A percentile compares a stretch with the other conserved stretches of the same genome.
Evolutionary conservation across 2,113 vertebrate species (phyloP).

Genomic region (Psettodes erumei): DNA sequence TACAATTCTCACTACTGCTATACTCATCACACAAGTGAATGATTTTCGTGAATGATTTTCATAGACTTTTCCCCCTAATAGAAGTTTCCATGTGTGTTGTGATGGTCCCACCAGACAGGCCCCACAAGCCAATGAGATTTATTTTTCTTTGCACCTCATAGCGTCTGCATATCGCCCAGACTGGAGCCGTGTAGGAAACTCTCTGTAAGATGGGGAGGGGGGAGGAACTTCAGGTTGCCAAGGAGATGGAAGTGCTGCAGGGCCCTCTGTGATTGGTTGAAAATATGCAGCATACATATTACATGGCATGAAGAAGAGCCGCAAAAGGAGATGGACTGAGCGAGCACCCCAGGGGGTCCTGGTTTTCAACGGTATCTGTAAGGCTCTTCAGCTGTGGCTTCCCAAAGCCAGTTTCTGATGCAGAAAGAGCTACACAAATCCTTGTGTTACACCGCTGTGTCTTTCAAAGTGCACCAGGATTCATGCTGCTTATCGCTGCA

Average conservation of each 20-base stretch:
- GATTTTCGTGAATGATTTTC: background rate
- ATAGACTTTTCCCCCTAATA: background rate
- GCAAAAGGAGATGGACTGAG: constrained; percentile 35
- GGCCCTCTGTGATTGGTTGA: constrained; percentile 44
- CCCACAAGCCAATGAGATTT: constrained; percentile 16
- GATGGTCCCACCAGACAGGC: constrained; percentile 15
- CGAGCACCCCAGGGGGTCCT: constrained; percentile 36
- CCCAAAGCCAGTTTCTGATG: background rate
- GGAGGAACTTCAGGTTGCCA: constrained; percentile 61
- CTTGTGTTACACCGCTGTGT: rapidly evolving
- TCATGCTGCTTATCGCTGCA: background rate
- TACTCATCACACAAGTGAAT: background rate
- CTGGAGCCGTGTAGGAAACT: constrained; percentile 21
- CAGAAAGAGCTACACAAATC: constrained; percentile 18
- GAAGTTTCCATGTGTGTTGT: background rate
- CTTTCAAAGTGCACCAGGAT: background rate
- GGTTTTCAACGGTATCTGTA: background rate
- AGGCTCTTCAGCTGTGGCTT: constrained; percentile 8
- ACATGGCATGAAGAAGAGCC: constrained; percentile 25
- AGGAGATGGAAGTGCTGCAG: constrained; percentile 59
- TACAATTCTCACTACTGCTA: background rate
- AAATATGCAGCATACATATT: constrained; percentile 51
- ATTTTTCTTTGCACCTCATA: constrained; percentile 6
- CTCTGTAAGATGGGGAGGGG: constrained; percentile 26
- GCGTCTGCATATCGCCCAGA: constrained; percentile 30